phyloP scores from a whole-genome alignment of 30 jellyfish, hydroid and myxozoan genomes.

The Hydra vulgaris region DNA sequence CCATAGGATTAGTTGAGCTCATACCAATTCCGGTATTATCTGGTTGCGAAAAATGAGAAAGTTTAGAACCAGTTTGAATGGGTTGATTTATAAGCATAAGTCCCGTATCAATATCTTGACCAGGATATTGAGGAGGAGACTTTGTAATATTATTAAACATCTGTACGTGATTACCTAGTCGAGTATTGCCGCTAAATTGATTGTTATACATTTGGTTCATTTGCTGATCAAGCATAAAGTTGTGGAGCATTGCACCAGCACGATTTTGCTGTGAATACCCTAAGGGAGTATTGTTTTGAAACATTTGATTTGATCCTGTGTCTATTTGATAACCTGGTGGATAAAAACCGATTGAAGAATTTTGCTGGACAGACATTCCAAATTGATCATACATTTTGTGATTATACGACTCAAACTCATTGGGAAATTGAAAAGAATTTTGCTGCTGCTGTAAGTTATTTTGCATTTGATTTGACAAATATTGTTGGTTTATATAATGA shows the following conservation, averaged over 20 bases:
- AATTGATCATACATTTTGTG: constrained; percentile 6
- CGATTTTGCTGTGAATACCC: constrained; percentile 21
- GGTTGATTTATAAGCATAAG: neutral
- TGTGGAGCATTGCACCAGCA: constrained; percentile 4
- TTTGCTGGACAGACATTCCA: constrained; percentile 5
- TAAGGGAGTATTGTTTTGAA: constrained; percentile 10
- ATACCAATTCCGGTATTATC: constrained; percentile 2
- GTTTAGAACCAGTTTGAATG: constrained; percentile 18
- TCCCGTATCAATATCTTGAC: constrained; percentile 8
- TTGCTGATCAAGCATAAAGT: constrained; percentile 12
- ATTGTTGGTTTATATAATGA: constrained; percentile 3
- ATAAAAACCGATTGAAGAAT: constrained; percentile 7
- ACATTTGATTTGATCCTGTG: neutral
- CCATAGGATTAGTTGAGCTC: neutral
- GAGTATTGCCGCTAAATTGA: neutral
- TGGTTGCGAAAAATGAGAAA: constrained; percentile 20
- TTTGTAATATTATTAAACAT: constrained; percentile 10
- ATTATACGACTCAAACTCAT: constrained; percentile 11
- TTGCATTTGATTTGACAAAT: constrained; percentile 6
- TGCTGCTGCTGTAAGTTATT: neutral
- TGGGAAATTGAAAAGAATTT: constrained; percentile 24
- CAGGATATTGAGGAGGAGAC: constrained; percentile 23
- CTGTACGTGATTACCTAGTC: neutral
- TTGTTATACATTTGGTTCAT: neutral
- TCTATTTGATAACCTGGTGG: constrained; percentile 20